Conservation (phyloP, 2,797 vertebrate genomes). For the Manis pentadactyla region DNA sequence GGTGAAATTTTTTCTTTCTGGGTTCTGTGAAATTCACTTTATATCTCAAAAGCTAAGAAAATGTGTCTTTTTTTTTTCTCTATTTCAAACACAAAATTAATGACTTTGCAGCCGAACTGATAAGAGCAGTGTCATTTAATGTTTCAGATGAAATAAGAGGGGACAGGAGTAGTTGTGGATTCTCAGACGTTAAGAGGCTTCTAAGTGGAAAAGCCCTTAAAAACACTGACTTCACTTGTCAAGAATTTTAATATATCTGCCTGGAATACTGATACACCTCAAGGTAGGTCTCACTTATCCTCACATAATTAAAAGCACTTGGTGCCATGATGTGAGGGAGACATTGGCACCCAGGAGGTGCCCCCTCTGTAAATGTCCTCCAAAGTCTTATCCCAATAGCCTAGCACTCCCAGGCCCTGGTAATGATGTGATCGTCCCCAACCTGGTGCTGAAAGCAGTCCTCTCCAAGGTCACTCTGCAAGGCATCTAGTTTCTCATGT, state of each 20-base stretch:
- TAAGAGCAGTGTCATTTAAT: constrained; percentile 82
- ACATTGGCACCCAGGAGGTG: constrained; percentile 84
- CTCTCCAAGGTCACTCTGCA: constrained; percentile 89
- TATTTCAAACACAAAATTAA: constrained; percentile 74
- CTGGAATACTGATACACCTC: constrained; percentile 82
- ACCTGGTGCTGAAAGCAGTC: constrained; percentile 84
- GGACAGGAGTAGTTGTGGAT: constrained; percentile 66
- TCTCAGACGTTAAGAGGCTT: constrained; percentile 81
- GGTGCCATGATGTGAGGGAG: constrained; percentile 84
- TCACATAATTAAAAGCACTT: constrained; percentile 87
- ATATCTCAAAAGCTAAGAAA: constrained; percentile 79
- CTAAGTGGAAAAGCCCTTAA: constrained; percentile 83
- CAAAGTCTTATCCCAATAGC: constrained; percentile 78
- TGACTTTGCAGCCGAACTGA: constrained; percentile 75
- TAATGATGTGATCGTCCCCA: constrained; percentile 84
- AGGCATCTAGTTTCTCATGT: constrained; percentile 80
- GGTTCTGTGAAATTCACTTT: constrained; percentile 71
- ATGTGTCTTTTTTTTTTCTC: constrained; percentile 48
- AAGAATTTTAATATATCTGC: constrained; percentile 82
- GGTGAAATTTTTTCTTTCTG: background rate
- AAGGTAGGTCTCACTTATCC: constrained; percentile 84
- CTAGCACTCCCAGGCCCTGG: constrained; percentile 76
- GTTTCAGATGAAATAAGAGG: constrained; percentile 79
- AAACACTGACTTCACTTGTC: constrained; percentile 84
- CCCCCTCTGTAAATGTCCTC: constrained; percentile 82